A percentile compares a stretch with the other conserved stretches of the same genome.
phyloP scores from a whole-genome alignment of 92 coral and sea anemone genomes.

The Scolanthus callimorphus region DNA sequence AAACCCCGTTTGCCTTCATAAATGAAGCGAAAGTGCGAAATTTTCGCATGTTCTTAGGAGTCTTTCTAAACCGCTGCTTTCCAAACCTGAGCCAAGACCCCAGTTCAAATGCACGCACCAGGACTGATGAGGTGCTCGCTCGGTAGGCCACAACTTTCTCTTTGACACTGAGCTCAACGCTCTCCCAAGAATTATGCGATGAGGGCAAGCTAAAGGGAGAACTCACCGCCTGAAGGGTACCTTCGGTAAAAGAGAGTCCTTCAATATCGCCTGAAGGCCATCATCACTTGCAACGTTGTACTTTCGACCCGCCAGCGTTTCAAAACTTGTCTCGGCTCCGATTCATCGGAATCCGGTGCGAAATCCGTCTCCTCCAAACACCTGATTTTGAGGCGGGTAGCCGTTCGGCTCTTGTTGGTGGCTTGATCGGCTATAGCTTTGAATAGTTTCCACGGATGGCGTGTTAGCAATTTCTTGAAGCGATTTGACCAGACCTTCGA shows the following conservation, averaged over 20 bases:
- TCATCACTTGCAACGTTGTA: constrained; percentile 8
- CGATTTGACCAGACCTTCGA: not conserved
- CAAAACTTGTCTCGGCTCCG: not conserved
- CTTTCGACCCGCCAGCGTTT: constrained; percentile 2
- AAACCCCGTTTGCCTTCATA: too few relatives aligned
- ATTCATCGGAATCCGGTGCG: not conserved
- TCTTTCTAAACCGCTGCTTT: too few relatives aligned
- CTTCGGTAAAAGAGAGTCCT: constrained; percentile 6
- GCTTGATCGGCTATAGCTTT: not conserved
- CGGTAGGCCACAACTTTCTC: too few relatives aligned
- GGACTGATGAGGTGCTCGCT: too few relatives aligned
- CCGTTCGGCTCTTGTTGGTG: not conserved
- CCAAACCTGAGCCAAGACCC: too few relatives aligned
- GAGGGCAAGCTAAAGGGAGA: too few relatives aligned
- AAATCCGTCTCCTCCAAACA: constrained; percentile 6
- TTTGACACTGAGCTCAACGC: too few relatives aligned
- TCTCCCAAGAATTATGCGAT: too few relatives aligned
- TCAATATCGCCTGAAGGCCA: constrained; percentile 5
- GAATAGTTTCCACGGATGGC: not conserved
- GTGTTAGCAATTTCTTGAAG: not conserved
- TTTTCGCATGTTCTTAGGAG: too few relatives aligned
- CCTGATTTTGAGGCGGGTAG: constrained; percentile 5
- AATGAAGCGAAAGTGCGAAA: too few relatives aligned
- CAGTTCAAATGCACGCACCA: too few relatives aligned
- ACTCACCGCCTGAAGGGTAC: constrained; percentile 1